Base-by-base conservation (phyloP, 1,140 invertebrate genomes). In the Listronotus oregonensis region DNA sequence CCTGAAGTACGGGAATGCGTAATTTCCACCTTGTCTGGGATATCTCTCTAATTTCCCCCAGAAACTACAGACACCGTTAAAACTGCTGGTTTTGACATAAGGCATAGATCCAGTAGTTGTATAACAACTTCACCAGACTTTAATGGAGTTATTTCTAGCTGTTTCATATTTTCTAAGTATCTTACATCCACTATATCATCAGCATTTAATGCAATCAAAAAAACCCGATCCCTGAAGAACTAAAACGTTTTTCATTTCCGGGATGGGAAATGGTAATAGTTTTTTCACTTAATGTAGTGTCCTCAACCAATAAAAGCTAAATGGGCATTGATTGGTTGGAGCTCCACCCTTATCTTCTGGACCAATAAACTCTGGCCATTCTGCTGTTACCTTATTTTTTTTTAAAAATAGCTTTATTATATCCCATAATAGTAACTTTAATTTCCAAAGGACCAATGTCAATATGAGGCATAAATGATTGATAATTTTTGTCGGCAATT, bases 21-120 rank as follows among this genome's bases (percentile, higher is more conserved):
- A 27, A 85, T 82, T 71, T 88, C 85, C n/a, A 93, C 86, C 77
- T 91, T 90, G 71, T 91, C 88, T 10, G 86, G 72, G 43, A 86
- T 84, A 11, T 86, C 81, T 0, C 82, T 62, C 85, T 77, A 12
- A 93, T 86, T 80, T 9, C 86, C 85, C 17, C 92, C 83, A 32
- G 89, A 87, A 51, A 91, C 82, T 8, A 89, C 83, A 62, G 86
- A 83, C 6, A 89, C 82, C 12, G 78, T 78, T 17, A 84, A 79
- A 54, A 82, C 77, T 0, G 84, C 82, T 0, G 85, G 82, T 31
- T 82, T 80, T 0, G 83, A 84, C 15, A 82, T 78, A 27, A 94
- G 77, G 75, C 92, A 94, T 10, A 90, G 80, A 80, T 94, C 92
- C 57, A 83, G 80, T 0, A 93, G 74, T 11, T 84, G 83, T 1